phyloP scores from a whole-genome alignment of 2,797 vertebrate genomes.

The Muscicapa comitata region DNA sequence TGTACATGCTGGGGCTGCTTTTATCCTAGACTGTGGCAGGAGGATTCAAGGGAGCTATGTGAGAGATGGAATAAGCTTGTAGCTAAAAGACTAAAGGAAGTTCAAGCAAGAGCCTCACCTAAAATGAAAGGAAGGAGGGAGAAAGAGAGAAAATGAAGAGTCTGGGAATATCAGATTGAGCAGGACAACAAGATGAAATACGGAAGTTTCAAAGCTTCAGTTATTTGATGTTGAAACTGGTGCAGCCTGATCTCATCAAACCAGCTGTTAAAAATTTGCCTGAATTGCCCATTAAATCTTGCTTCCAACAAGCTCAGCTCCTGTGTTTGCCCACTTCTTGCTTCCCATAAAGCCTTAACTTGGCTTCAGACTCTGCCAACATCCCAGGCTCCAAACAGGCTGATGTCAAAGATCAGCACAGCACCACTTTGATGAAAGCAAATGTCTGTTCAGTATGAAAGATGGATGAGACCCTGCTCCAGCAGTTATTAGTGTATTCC shows the following conservation, averaged over 20 bases:
- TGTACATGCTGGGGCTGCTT: background rate
- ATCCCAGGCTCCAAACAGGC: background rate
- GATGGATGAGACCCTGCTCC: background rate
- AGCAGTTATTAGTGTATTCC: background rate
- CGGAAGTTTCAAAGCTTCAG: background rate
- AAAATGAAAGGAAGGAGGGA: background rate
- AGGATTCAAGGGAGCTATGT: background rate
- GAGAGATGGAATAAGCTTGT: slow-evolving; percentile 18
- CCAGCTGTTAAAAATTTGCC: background rate
- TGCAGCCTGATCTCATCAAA: background rate
- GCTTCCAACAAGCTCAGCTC: background rate
- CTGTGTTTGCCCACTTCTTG: background rate
- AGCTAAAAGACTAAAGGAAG: slow-evolving; percentile 5
- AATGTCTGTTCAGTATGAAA: background rate
- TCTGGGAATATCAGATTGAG: background rate
- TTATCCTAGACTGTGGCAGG: background rate
- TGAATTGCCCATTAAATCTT: background rate
- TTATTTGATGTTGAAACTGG: background rate
- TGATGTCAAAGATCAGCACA: background rate
- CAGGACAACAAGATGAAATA: slow-evolving; percentile 13
- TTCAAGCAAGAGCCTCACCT: background rate
- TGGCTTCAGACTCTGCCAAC: background rate
- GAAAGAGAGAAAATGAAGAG: background rate
- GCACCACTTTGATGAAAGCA: background rate
- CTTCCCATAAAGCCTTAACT: background rate